These are phyloP conservation scores for Shinisaurus crocodilurus DNA, from an alignment of 2,113 vertebrate genomes.

Conservation along the genomic window DNA sequence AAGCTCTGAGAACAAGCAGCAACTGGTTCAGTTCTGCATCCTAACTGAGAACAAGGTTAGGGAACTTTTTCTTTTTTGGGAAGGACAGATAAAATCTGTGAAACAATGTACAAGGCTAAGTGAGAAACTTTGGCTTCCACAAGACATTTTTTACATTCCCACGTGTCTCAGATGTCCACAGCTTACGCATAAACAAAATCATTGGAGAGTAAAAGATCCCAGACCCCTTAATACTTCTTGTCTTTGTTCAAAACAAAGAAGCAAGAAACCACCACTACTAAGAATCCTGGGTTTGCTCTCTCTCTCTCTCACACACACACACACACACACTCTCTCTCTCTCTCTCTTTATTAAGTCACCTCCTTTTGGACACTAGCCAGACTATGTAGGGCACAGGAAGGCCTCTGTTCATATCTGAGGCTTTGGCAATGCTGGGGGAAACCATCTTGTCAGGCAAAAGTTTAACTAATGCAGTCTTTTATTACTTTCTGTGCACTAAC, in stretches of 20 bases:
- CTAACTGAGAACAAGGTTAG: slow-evolving; percentile 20
- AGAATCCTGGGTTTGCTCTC: slow-evolving; percentile 13
- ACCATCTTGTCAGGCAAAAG: not conserved
- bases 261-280: not conserved
- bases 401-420: slow-evolving; percentile 27
- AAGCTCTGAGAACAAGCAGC: slow-evolving; percentile 19
- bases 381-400: not conserved
- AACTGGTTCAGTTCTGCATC: not conserved
- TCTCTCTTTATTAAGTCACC: not conserved
- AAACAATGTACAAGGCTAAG: slow-evolving; percentile 41
- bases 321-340: not conserved
- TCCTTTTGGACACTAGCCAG: slow-evolving; percentile 32
- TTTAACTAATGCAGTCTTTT: slow-evolving; percentile 28
- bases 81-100: slow-evolving; percentile 42
- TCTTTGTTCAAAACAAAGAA: slow-evolving; percentile 28
- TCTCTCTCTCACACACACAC: too few relatives aligned
- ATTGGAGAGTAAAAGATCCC: slow-evolving; percentile 59
- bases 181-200: slow-evolving; percentile 59
- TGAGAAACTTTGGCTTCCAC: slow-evolving; percentile 54
- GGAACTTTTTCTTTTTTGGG: not conserved
- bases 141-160: slow-evolving; percentile 66
- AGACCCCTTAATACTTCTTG: slow-evolving; percentile 54
- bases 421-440: slow-evolving; percentile 26
- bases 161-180: slow-evolving; percentile 61
- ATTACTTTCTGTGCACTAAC: slow-evolving; percentile 20